Conservation (phyloP, 2,113 vertebrate genomes). For the Abramis brama region DNA sequence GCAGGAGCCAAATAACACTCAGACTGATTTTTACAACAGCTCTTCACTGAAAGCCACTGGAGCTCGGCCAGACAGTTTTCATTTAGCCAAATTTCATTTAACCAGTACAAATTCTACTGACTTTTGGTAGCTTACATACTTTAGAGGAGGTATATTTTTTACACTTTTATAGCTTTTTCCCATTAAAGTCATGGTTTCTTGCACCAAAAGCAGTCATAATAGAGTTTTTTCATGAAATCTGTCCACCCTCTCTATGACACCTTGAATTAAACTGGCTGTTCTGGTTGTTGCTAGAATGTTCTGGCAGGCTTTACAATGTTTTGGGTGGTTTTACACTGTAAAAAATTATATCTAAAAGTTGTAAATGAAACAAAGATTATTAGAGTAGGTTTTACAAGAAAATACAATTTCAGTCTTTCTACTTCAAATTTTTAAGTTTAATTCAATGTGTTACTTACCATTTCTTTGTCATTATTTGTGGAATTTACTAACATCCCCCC, state of each 20-base stretch:
- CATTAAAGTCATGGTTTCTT: neutral
- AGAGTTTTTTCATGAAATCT: neutral
- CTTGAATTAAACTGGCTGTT: neutral
- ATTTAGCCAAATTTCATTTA: constrained; percentile 14
- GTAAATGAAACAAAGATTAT: too few relatives aligned
- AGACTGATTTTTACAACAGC: constrained; percentile 51
- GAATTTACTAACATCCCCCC: too few relatives aligned
- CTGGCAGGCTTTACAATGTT: too few relatives aligned
- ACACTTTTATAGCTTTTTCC: neutral
- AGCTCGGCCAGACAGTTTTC: constrained; percentile 43
- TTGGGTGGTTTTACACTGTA: too few relatives aligned
- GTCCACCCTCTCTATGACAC: neutral
- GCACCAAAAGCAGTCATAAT: neutral
- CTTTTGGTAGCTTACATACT: neutral
- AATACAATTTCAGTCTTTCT: too few relatives aligned
- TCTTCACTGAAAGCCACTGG: constrained; percentile 62
- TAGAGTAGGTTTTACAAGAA: too few relatives aligned
- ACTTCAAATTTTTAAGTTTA: too few relatives aligned
- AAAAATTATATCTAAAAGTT: too few relatives aligned
- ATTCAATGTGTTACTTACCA: too few relatives aligned
- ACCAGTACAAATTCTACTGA: constrained; percentile 17
- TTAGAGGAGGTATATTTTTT: neutral
- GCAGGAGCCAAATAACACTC: constrained; percentile 68
- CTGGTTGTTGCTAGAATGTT: neutral
- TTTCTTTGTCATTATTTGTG: neutral